Base-by-base conservation (phyloP, 2,113 vertebrate genomes). In the Cricetomys ansorgei region DNA sequence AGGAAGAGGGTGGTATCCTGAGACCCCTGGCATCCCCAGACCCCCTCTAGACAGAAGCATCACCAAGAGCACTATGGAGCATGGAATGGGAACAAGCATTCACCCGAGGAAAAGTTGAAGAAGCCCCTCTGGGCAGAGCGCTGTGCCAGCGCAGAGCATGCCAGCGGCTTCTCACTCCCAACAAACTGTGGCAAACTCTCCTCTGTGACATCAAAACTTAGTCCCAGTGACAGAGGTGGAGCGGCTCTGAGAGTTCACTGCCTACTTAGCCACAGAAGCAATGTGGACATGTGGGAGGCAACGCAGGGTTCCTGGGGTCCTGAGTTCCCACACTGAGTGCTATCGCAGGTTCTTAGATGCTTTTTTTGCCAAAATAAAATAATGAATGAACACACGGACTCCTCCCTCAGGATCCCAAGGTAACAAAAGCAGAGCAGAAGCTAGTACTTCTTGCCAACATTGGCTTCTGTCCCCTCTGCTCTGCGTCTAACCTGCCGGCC, bases 121-220 rank as follows among this genome's bases (percentile, higher is more conserved):
- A 5, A 12, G 17, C 73, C 75, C 76, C 59, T 40, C 57, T 3
- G 45, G 65, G 81, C 37, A 48, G 69, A 34, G 34, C 45, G 15
- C 0, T 7, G 37, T 62, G n/a, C 40, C 13, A 15, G 19, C 50
- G 50, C 9, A 62, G 64, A 77, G 40, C 6, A 70, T 0, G 17
- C 5, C 43, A 11, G 6, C 4, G 21, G 8, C 76, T 65, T 7
- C 6, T 25, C 0, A 4, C 10, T 37, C 57, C 59, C 23, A 1
- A n/a, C 40, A 37, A 85, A 45, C 57, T 50, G 1, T 9, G 37
- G 21, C 17, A 62, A 59, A 40, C 17, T 17, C 23, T 7, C 40
- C 45, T 80, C 5, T 25, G 48, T 31, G 53, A 84, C 40, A 40
- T 43, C 45, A 62, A 53, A 67, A 70, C 59, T 19, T 70, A 53